Evolutionary conservation across 2,888 invertebrate genomes (phyloP).

Genomic region (Girardia tigrina): DNA sequence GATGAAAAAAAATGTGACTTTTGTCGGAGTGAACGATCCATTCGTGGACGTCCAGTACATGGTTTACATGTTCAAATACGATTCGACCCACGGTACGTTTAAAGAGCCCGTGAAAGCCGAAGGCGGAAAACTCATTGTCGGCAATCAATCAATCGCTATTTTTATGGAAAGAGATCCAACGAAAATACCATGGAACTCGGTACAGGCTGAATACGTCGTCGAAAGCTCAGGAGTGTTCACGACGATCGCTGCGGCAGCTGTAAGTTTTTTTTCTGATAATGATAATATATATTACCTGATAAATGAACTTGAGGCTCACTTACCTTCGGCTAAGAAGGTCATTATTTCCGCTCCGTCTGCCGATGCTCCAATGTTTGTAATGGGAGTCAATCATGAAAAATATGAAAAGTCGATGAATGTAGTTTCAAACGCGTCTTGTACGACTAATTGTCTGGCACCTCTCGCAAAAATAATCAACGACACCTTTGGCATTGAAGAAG

Average conservation of each 20-base stretch:
- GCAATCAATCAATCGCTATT: conserved; percentile 65
- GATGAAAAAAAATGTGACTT: conserved; percentile 54
- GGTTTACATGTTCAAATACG: conserved; percentile 91
- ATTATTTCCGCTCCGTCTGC: conserved; percentile 93
- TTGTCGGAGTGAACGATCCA: conserved; percentile 88
- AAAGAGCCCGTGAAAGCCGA: conserved; percentile 69
- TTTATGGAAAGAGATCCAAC: conserved; percentile 63
- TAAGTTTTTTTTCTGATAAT: conserved; percentile 42
- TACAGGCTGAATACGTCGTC: conserved; percentile 85
- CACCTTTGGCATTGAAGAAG: conserved; percentile 82
- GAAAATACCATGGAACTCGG: conserved; percentile 73
- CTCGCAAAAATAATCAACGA: conserved; percentile 85
- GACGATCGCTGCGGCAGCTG: conserved; percentile 72
- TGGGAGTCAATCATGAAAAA: conserved; percentile 79
- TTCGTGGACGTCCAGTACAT: conserved; percentile 90
- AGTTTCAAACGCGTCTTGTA: conserved; percentile 76
- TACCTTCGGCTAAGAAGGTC: conserved; percentile 86
- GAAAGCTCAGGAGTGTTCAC: conserved; percentile 98
- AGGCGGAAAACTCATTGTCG: conserved; percentile 66
- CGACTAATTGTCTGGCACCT: conserved; percentile 93
- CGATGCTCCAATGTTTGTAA: conserved; percentile 97
- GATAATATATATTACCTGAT: no score
- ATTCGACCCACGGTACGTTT: conserved; percentile 92
- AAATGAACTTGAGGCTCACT: conserved; percentile 63
- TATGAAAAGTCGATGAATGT: conserved; percentile 64